Evolutionary conservation across 2,888 invertebrate species (phyloP).

Genomic region (Choristoneura rosaceana): DNA sequence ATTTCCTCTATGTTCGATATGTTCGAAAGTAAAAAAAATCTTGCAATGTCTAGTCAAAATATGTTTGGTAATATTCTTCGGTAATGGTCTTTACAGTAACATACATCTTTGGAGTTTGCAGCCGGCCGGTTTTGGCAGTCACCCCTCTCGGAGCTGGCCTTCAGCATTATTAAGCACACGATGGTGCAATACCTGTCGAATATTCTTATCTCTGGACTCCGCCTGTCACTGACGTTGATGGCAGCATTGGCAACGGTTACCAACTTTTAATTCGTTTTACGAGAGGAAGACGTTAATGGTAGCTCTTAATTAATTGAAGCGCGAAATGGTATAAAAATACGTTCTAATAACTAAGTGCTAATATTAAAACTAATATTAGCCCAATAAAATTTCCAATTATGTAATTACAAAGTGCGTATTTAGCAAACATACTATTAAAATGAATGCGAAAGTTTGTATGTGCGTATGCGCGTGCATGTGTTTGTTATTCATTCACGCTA

Average conservation of each 20-base stretch:
- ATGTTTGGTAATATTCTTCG: neutral
- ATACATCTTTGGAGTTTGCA: neutral
- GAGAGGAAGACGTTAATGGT: neutral
- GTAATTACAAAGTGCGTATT: neutral
- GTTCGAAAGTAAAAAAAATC: too few relatives aligned
- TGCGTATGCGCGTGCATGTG: too few relatives aligned
- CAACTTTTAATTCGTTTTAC: neutral
- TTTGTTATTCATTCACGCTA: neutral
- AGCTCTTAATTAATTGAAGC: neutral
- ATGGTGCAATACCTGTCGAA: neutral
- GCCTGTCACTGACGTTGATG: slow-evolving; percentile 2
- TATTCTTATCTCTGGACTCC: slow-evolving; percentile 2
- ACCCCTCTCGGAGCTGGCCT: slow-evolving; percentile 1
- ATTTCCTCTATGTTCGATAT: too few relatives aligned
- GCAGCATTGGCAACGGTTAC: neutral
- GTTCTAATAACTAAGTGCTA: neutral
- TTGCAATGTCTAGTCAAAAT: too few relatives aligned
- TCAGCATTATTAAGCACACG: neutral
- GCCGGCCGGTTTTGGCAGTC: neutral
- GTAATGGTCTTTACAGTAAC: neutral
- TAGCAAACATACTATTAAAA: neutral
- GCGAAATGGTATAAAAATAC: neutral
- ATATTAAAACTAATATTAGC: neutral
- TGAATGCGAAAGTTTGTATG: too few relatives aligned
- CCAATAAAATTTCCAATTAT: neutral